Percentiles rank a stretch among this genome's conserved stretches.
Evolutionary conservation across 2,113 vertebrate species (phyloP).

Genomic region (Urocitellus parryii): DNA sequence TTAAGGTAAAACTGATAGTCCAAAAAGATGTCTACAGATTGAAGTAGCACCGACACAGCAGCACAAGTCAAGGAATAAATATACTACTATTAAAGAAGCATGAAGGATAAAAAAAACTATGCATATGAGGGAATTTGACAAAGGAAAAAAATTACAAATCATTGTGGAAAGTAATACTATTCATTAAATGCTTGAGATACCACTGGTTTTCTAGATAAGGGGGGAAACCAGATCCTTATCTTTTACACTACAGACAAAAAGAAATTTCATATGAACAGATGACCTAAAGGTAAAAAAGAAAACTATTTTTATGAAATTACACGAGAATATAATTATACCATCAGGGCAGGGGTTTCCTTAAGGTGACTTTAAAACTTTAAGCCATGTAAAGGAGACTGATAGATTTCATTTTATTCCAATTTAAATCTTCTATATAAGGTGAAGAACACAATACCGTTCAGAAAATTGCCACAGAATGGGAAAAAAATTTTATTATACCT

Average conservation of each 20-base stretch:
- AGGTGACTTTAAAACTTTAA: not conserved
- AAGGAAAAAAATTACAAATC: not conserved
- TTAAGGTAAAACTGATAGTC: conserved; percentile 25
- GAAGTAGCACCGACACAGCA: not conserved
- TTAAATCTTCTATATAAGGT: not conserved
- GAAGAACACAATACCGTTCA: not conserved
- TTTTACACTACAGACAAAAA: not conserved
- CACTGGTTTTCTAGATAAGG: not conserved
- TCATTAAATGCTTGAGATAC: not conserved
- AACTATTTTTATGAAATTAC: not conserved
- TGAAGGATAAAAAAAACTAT: not conserved
- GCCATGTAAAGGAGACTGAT: not conserved
- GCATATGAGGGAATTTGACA: not conserved
- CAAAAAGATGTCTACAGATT: not conserved
- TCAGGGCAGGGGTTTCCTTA: not conserved
- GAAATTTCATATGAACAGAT: not conserved
- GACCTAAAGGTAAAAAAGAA: not conserved
- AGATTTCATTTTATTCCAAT: conserved; percentile 11
- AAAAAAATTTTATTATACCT: not conserved
- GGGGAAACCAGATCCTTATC: not conserved
- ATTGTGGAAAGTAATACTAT: not conserved
- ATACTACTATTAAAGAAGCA: conserved; percentile 11
- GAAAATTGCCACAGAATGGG: not conserved
- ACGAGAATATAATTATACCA: not conserved
- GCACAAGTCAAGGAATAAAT: not conserved